phyloP scores from a whole-genome alignment of 2,888 invertebrate species.

The Taenaris catops region DNA sequence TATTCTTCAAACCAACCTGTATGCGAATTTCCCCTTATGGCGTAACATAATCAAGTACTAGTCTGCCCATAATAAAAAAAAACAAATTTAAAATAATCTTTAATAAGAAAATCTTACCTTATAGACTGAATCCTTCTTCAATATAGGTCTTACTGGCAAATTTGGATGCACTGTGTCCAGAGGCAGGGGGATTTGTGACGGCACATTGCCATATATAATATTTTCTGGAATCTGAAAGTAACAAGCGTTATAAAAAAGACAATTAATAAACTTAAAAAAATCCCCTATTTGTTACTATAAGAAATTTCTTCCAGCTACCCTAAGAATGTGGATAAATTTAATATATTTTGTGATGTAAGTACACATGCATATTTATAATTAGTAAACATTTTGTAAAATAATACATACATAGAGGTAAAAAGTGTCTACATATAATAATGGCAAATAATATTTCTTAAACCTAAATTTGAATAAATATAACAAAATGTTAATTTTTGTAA shows the following conservation, averaged over 20 bases:
- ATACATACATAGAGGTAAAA: too few relatives aligned
- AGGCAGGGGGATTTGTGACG: slow-evolving; percentile 81
- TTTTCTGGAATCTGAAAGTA: slow-evolving; percentile 66
- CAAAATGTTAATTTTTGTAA: too few relatives aligned
- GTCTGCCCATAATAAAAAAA: not conserved
- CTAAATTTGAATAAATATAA: too few relatives aligned
- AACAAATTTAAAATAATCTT: not conserved
- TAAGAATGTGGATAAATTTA: not conserved
- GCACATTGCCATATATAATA: slow-evolving; percentile 61
- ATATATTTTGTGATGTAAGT: too few relatives aligned
- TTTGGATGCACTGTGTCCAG: slow-evolving; percentile 57
- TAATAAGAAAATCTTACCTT: slow-evolving; percentile 40
- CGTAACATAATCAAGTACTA: too few relatives aligned
- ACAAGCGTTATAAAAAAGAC: not conserved
- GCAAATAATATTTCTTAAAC: too few relatives aligned
- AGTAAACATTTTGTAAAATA: too few relatives aligned
- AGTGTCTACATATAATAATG: too few relatives aligned
- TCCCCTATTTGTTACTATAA: not conserved
- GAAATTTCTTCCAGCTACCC: too few relatives aligned
- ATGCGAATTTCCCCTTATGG: too few relatives aligned
- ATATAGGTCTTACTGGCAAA: slow-evolving; percentile 82
- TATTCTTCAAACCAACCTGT: too few relatives aligned
- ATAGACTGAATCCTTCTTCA: slow-evolving; percentile 85
- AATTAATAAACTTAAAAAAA: not conserved
- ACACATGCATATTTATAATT: too few relatives aligned